These are phyloP conservation scores for Atherix ibis DNA, from an alignment of 2,888 invertebrate genomes.

Conservation along the genomic window DNA sequence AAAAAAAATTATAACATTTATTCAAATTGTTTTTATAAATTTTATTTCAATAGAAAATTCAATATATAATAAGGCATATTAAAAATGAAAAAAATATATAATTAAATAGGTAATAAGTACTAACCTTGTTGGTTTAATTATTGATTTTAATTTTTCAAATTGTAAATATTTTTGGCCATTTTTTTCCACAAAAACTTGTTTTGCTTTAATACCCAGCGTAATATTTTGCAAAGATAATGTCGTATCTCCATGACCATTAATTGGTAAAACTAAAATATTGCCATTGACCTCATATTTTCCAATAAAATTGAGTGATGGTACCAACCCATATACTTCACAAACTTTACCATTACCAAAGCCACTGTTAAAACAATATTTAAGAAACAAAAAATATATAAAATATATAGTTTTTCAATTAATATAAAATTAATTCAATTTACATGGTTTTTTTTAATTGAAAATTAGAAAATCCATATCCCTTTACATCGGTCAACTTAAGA, in stretches of 20 bases:
- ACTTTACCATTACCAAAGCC: slow-evolving; percentile 19
- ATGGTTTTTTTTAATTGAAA: slow-evolving; percentile 25
- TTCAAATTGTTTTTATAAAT: no score
- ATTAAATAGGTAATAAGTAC: no score
- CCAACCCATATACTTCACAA: slow-evolving; percentile 13
- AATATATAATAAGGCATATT: no score
- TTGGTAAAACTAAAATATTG: slow-evolving; percentile 25
- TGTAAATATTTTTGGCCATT: slow-evolving; percentile 11
- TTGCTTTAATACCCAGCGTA: slow-evolving; percentile 13
- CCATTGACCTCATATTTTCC: slow-evolving; percentile 26
- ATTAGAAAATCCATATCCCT: slow-evolving; percentile 24
- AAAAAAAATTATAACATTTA: no score
- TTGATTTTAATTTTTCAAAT: slow-evolving; percentile 9
- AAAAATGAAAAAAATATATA: no score
- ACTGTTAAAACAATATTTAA: no score
- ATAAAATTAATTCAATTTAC: slow-evolving; percentile 22
- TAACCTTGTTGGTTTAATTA: slow-evolving; percentile 10
- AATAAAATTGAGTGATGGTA: slow-evolving; percentile 15
- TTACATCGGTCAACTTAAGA: slow-evolving; percentile 24
- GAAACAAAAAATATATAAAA: no score
- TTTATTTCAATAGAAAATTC: no score
- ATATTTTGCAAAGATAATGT: slow-evolving; percentile 16
- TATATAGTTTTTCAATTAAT: no score
- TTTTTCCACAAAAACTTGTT: slow-evolving; percentile 9
- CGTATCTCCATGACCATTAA: slow-evolving; percentile 23